phyloP scores from a whole-genome alignment of 2,113 vertebrate species.

The Stomatorhinus ivindoensis region DNA sequence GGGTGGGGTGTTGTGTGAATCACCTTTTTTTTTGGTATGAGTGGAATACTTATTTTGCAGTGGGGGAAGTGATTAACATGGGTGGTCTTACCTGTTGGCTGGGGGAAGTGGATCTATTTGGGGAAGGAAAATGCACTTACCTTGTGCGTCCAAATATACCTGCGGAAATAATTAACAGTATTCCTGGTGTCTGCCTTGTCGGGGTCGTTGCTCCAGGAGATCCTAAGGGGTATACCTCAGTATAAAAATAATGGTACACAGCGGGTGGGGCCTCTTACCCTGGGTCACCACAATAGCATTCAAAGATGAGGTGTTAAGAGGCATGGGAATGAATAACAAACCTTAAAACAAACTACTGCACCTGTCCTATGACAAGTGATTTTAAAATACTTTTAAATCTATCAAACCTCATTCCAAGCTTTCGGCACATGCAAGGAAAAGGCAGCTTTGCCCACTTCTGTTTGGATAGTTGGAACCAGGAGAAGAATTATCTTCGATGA shows the following conservation, averaged over 20 bases:
- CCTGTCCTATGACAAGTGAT: neutral
- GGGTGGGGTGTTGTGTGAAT: no score
- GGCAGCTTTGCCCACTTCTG: neutral
- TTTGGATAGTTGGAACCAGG: neutral
- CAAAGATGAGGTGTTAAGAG: neutral
- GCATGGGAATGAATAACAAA: neutral
- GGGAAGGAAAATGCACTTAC: neutral
- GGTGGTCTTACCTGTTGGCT: neutral
- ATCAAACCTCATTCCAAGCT: neutral
- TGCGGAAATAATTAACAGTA: no score
- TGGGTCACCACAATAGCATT: neutral
- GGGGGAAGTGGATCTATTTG: neutral
- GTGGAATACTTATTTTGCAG: neutral
- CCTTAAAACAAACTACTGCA: neutral
- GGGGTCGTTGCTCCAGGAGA: no score
- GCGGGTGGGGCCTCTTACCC: no score
- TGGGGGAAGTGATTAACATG: neutral
- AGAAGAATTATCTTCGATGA: neutral
- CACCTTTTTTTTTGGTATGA: no score
- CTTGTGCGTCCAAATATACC: neutral
- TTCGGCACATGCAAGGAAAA: neutral
- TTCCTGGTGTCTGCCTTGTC: no score
- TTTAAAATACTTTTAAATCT: neutral
- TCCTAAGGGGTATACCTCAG: no score
- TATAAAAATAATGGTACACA: no score